A percentile compares a stretch with the other conserved stretches of the same genome.
phyloP scores from a whole-genome alignment of 2,888 invertebrate genomes.

The Pardosa pseudoannulata region DNA sequence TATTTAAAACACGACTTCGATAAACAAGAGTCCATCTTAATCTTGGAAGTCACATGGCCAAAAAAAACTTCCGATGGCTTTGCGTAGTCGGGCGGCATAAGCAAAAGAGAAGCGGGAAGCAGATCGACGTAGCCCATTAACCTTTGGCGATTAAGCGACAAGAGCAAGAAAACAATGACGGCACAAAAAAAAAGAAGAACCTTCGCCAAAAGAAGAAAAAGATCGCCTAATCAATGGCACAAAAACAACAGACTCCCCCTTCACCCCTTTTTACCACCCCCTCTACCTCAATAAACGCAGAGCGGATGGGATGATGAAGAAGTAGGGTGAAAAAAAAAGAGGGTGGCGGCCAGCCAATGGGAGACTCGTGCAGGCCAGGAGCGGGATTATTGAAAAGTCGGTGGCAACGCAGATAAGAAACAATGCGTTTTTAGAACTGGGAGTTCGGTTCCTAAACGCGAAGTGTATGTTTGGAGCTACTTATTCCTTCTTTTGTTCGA shows the following conservation, averaged over 20 bases:
- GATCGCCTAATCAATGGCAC: constrained; percentile 70
- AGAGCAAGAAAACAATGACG: constrained; percentile 62
- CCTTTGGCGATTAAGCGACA: constrained; percentile 72
- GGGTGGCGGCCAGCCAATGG: constrained; percentile 53
- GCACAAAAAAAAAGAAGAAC: constrained; percentile 20
- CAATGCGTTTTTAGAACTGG: constrained; percentile 64
- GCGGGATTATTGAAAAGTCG: constrained; percentile 71
- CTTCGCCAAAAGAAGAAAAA: constrained; percentile 48
- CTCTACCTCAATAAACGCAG: constrained; percentile 61
- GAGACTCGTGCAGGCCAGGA: constrained; percentile 33
- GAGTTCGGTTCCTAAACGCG: constrained; percentile 35
- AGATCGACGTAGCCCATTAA: constrained; percentile 68
- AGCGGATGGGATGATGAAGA: constrained; percentile 61
- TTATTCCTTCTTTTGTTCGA: constrained; percentile 23
- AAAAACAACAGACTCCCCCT: constrained; percentile 59
- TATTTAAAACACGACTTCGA: not conserved
- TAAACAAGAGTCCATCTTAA: not conserved
- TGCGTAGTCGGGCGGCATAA: constrained; percentile 22
- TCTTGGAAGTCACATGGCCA: not conserved
- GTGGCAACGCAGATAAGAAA: constrained; percentile 70
- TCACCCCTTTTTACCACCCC: constrained; percentile 28
- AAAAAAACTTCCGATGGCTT: constrained; percentile 14
- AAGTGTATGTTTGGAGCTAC: constrained; percentile 27
- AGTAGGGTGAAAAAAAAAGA: constrained; percentile 31
- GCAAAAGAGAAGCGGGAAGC: constrained; percentile 16